Base-by-base conservation (phyloP, 1,140 invertebrate species). In the Papilio glaucus region DNA sequence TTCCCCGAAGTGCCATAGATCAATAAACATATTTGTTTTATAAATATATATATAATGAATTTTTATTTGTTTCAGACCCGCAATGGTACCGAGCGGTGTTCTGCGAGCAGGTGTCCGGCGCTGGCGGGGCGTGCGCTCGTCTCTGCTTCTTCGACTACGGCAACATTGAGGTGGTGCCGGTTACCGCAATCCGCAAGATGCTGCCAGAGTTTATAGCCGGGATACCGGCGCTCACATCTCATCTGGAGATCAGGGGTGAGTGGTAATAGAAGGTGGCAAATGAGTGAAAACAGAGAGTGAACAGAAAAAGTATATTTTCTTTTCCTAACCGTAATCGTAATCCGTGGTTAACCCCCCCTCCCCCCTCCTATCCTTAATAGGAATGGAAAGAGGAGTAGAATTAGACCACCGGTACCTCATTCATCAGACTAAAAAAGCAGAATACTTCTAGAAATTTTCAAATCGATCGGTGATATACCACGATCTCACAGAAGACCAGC, bases 61-160 rank as follows among this genome's bases (percentile, higher is more conserved):
- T n/a, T n/a, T n/a, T n/a, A n/a, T n/a, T n/a, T n/a, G n/a, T 24
- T 21, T 0, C 83, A 86, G 88, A 77, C 49, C 29, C 72, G 18
- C 80, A 84, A 29, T 91, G 88, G 88, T 85, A 79, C 81, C 85
- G 89, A 33, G 88, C 84, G 7, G 87, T 84, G 65, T 13, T 90
- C 12, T 26, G 78, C 8, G 70, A 81, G 10, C 87, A 84, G 18
- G 29, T 18, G 8, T 39, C 29, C 2, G 88, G 88, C 7, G 68
- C 85, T 0, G 81, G 82, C 37, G 77, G 80, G 2, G 21, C 1
- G 0, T 0, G 10, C 4, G 83, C 78, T 0, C 69, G 57, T 7
- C 63, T 90, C 21, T 80, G 74, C 49, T 85, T 73, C 77, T 29
- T 90, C 1, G 89, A 91, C 82, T 80, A 80, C 72, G 87, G 87